A percentile compares a stretch with the other conserved stretches of the same genome.
Conservation (phyloP, 2,888 invertebrate genomes). For the Autographa pulchrina region DNA sequence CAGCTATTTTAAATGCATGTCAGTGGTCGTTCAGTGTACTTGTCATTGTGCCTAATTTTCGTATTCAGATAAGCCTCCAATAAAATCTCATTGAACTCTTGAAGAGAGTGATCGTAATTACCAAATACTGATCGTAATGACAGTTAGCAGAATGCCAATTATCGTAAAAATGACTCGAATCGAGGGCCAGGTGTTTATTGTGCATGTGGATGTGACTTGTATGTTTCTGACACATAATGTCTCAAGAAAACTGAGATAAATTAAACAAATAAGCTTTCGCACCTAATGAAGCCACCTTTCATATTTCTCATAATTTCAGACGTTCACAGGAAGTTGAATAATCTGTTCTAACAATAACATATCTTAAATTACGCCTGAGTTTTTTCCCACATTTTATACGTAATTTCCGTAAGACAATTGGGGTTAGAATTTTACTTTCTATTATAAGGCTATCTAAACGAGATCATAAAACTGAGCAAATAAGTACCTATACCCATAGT, state of each 20-base stretch:
- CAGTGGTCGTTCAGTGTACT: too few species aligned
- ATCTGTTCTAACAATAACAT: slow-evolving; percentile 41
- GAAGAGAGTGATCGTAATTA: too few species aligned
- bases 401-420: slow-evolving; percentile 47
- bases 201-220: too few species aligned
- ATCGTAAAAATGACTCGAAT: too few species aligned
- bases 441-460: slow-evolving; percentile 25
- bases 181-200: too few species aligned
- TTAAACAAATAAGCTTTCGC: background rate
- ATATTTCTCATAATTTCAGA: slow-evolving; percentile 31
- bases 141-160: too few species aligned
- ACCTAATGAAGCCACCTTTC: slow-evolving; percentile 5
- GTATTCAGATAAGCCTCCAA: too few species aligned
- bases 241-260: slow-evolving; percentile 1
- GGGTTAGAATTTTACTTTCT: slow-evolving; percentile 45
- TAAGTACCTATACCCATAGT: background rate
- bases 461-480: slow-evolving; percentile 18
- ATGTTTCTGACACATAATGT: background rate
- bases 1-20: too few species aligned
- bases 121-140: too few species aligned
- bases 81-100: too few species aligned
- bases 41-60: too few species aligned
- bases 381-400: slow-evolving; percentile 50
- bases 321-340: slow-evolving; percentile 43
- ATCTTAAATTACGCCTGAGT: slow-evolving; percentile 17